A percentile compares a stretch with the other conserved stretches of the same genome.
phyloP scores from a whole-genome alignment of 1,140 invertebrate species.

The Aleiodes sp. region DNA sequence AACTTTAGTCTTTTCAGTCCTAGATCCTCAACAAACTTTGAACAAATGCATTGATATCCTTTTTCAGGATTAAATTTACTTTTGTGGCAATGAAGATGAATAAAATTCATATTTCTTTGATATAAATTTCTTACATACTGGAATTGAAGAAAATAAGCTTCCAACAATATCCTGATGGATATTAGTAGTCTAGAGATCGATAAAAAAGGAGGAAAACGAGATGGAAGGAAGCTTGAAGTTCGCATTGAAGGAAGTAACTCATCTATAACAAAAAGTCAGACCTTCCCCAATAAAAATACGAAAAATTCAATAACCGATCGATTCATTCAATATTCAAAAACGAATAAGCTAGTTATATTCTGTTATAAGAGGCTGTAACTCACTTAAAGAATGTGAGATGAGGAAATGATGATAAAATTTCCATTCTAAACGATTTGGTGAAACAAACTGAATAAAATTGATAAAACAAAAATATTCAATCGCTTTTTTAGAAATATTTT shows the following conservation, averaged over 20 bases:
- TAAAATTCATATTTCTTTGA: not conserved
- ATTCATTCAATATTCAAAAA: not conserved
- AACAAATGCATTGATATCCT: slow-evolving; percentile 10
- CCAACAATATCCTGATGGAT: no score
- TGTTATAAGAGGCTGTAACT: not conserved
- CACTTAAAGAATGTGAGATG: no score
- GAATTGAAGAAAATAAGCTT: no score
- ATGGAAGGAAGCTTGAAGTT: not conserved
- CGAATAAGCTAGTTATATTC: not conserved
- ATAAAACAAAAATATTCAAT: no score
- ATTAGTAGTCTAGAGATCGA: not conserved
- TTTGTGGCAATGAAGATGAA: not conserved
- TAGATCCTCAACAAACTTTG: not conserved
- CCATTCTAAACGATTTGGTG: no score
- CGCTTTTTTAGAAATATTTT: no score
- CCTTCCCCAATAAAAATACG: not conserved
- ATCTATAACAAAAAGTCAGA: not conserved
- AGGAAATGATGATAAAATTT: no score
- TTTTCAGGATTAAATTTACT: slow-evolving; percentile 1
- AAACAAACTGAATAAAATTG: no score
- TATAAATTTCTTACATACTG: not conserved
- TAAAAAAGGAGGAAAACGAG: not conserved
- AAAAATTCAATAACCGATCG: not conserved
- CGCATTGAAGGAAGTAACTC: not conserved
- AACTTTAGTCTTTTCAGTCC: slow-evolving; percentile 11